Evolutionary conservation across 2,113 vertebrate species (phyloP), one percentile per base, ranked within the genome.

Genomic region (Eublepharis macularius): DNA sequence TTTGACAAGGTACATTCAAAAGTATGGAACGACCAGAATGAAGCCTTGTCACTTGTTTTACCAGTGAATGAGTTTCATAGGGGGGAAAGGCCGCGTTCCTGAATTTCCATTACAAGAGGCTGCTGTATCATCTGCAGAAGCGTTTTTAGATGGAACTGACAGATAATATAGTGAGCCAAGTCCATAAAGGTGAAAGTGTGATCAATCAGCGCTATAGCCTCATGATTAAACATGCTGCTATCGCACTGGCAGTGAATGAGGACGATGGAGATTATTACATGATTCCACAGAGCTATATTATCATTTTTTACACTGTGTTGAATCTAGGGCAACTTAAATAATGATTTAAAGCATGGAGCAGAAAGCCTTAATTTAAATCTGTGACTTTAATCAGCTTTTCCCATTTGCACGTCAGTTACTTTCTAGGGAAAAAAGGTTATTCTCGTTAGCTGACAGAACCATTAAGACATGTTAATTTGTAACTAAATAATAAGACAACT

Each of bases 11-110:
- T n/a, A 74, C 17, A 82, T 66, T 88, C 69, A 57, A 93, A 63
- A 89, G 83, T 83, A 90, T 81, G 87, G 87, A 92, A 88, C 87
- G 74, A 92, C 92, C 87, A 91, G 91, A 86, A 68, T 51, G 85
- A 86, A 89, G 88, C 13, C 65, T 32, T 89, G 87, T 82, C 75
- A 86, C 75, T 87, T 84, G 87, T 83, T 91, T 90, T 77, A 89
- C 2, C 41, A 91, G 80, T 8, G 90, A 90, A 92, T 81, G 36
- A 32, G 26, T 78, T 88, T 86, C 69, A 86, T 8, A 13, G 49
- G 49, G 57, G 26, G 60, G 4, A 77, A 63, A 47, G 65, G 29
- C 45, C 60, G 70, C 47, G 34, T 76, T 87, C 47, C 54, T 85
- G 63, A 41, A 89, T 74, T 84, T 83, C 70, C 72, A 80, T 84